These are phyloP conservation scores for Echinometra lucunter DNA, from an alignment of 53 echinoderm and acorn worm species.

Conservation along the genomic window DNA sequence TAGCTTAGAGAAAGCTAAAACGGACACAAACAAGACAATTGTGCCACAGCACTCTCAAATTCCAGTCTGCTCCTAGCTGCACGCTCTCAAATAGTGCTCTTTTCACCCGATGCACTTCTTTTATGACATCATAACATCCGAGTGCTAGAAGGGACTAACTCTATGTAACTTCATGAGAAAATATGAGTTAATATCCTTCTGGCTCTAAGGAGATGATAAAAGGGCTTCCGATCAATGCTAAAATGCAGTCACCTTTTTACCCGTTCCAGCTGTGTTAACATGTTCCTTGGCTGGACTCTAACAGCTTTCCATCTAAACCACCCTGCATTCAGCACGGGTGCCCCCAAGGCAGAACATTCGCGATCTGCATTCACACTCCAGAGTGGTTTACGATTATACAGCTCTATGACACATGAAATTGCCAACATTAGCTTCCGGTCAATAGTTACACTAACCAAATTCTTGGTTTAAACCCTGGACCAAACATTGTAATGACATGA, in stretches of 20 bases:
- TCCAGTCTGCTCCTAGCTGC: not conserved
- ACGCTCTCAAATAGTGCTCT: not conserved
- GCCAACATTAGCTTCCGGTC: too few species aligned
- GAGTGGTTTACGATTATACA: not conserved
- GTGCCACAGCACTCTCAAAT: not conserved
- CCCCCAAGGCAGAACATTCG: not conserved
- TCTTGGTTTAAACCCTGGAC: too few species aligned
- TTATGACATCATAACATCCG: not conserved
- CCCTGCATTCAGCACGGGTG: not conserved
- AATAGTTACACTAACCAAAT: too few species aligned
- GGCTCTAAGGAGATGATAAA: not conserved
- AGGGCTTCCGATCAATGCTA: not conserved
- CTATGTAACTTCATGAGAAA: not conserved
- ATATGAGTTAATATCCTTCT: not conserved
- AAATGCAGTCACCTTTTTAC: conserved; percentile 24
- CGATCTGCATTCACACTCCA: not conserved
- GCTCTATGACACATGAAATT: not conserved
- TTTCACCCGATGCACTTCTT: not conserved
- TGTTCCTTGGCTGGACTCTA: not conserved
- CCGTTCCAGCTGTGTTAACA: conserved; percentile 24
- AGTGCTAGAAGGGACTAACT: not conserved
- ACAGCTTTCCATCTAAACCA: not conserved
- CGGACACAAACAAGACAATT: conserved; percentile 13
- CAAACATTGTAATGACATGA: too few species aligned
- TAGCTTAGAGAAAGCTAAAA: not conserved